These are phyloP conservation scores for Amniataba percoides DNA, from an alignment of 2,797 vertebrate genomes.

Conservation along the genomic window DNA sequence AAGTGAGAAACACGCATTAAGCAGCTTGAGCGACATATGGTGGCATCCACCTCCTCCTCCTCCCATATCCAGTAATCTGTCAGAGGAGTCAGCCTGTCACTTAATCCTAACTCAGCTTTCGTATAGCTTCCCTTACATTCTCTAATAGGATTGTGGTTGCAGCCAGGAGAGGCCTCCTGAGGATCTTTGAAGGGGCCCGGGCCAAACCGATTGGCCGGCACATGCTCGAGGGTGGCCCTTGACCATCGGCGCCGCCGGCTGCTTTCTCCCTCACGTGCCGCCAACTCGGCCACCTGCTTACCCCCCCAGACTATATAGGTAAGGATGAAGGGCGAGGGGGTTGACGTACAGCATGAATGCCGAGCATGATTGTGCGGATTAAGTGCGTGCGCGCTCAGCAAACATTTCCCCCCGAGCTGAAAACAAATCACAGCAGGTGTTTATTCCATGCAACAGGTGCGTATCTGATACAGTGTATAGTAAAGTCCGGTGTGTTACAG, in stretches of 20 bases:
- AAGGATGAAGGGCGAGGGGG: background rate
- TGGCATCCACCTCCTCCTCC: constrained; percentile 36
- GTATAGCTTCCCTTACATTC: constrained; percentile 44
- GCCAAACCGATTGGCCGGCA: constrained; percentile 45
- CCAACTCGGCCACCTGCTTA: constrained; percentile 44
- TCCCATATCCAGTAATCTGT: constrained; percentile 64
- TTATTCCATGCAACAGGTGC: constrained; percentile 21
- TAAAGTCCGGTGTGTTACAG: background rate
- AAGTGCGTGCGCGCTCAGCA: background rate
- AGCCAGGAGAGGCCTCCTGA: constrained; percentile 20
- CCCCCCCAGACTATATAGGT: constrained; percentile 18
- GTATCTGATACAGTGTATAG: background rate
- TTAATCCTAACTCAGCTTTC: constrained; percentile 65
- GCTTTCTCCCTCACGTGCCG: constrained; percentile 56
- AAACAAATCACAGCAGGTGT: constrained; percentile 33
- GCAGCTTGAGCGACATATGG: constrained; percentile 64
- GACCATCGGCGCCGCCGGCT: background rate
- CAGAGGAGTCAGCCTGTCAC: constrained; percentile 58
- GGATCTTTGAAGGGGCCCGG: constrained; percentile 8
- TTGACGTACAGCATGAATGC: background rate
- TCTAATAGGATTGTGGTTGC: constrained; percentile 71
- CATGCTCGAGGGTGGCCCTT: constrained; percentile 4
- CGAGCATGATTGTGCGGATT: constrained; percentile 25
- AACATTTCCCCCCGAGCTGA: constrained; percentile 9
- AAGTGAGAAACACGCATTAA: constrained; percentile 21